Base-by-base conservation (phyloP, 2,797 vertebrate species). In the Gephyroberyx darwinii region DNA sequence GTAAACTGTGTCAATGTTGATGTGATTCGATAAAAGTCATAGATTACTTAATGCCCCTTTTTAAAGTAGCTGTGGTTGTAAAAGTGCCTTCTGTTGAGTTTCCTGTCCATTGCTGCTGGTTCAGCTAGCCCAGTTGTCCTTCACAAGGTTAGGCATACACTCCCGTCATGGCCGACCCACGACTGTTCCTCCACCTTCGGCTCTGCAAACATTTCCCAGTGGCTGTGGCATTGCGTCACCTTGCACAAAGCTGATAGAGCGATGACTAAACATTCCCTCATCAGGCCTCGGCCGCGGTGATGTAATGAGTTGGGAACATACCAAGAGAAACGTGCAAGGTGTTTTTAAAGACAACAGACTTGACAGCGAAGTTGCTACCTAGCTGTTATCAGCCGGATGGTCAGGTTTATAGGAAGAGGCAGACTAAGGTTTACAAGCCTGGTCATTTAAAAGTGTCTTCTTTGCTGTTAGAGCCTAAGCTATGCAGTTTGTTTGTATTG, bases 231-330 rank as follows among this genome's bases (percentile, higher is more conserved):
- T 76, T 1, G 22, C 80, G 61, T 87, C 77, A 67, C 84, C 77
- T 81, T 39, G 51, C 77, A 62, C 71, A 58, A 57, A 45, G 80
- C 74, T 81, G 84, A 81, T 88, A 86, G 86, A 85, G 61, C 48
- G 4, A 66, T 84, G 84, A 90, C 89, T 86, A 79, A 85, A 87
- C 80, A 37, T 70, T 53, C 22, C 58, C 75, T 89, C 88, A 91
- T 90, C 90, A 55, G 78, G 57, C 72, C 75, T 55, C 39, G 12
- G 73, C 62, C 8, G 5, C 0, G 39, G 68, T 90, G 91, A 93
- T 89, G 90, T 90, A 75, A 91, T 89, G 47, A 41, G 17, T 37
- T 67, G 41, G 71, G 72, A 91, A 88, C 87, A 86, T 70, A 65
- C 68, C 78, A 47, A 33, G 37, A 57, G 81, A 59, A 30, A 60